Base-by-base conservation (phyloP, 2,888 invertebrate species). In the Ptilodon capucinus region DNA sequence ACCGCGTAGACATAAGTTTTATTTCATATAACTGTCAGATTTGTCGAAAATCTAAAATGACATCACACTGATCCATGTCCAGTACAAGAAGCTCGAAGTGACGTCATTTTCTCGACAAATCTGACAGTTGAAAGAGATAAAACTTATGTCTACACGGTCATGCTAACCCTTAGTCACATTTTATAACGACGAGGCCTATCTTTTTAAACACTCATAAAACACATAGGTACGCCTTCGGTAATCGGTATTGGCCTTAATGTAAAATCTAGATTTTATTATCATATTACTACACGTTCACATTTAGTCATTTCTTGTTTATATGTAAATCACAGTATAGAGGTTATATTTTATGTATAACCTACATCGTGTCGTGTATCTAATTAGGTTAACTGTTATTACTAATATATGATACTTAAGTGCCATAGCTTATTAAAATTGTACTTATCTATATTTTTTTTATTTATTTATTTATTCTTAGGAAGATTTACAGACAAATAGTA, bases 371-470 rank as follows among this genome's bases (percentile, higher is more conserved):
- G 35, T 23, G 40, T 41, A n/a, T n/a, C n/a, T n/a, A 63, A 61
- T 58, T 44, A 49, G 65, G 65, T 64, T 61, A 64, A 63, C 46
- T 49, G 57, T 64, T 55, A 55, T 48, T 50, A 39, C 52, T 45
- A 49, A 50, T 57, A 48, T 13, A 21, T 39, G 39, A 14, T 18
- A 35, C 35, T 35, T 35, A 18, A 9, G 11, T 35, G 1, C 2
- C 35, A 17, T 17, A 11, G 16, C 35, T 35, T 35, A 17, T 35
- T 17, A 11, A 17, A 35, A 17, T 35, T 35, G 17, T 17, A 9
- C 35, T 35, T 35, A 35, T 17, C 35, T 18, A 17, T 11, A 16
- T 17, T 3, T 35, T 18, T 35, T 35, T 11, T 35, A 17, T 18
- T 7, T 5, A 30, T 13, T 2, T 30, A 13, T 30, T 14, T 14